Base-by-base conservation (phyloP, 2,888 invertebrate species). In the Cerastis leucographa region DNA sequence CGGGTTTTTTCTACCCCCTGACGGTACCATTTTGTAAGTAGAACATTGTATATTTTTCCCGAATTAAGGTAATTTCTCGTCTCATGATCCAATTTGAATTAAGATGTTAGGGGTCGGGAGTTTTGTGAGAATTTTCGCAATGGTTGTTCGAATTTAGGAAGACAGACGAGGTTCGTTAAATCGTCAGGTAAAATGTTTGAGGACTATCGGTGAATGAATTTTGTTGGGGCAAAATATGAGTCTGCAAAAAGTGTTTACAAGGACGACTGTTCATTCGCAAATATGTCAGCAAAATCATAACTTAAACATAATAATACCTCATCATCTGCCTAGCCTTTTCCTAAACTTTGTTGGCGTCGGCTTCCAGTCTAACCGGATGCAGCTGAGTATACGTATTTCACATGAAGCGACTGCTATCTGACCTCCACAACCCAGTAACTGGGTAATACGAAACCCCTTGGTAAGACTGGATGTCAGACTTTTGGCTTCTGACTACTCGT, bases 21-120 rank as follows among this genome's bases (percentile, higher is more conserved):
- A 76, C 67, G 81, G 78, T 73, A 82, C 81, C 87, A 81, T 87
- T 88, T 81, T 87, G 84, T 84, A 74, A 83, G 81, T 72, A 82
- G 78, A 83, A 86, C 85, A 71, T 86, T 88, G 88, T 88, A 85
- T 85, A 88, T 88, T 88, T 89, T 89, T 84, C 80, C 80, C 82
- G 83, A 89, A 89, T 89, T 88, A 89, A 85, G 86, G 88, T 89
- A 88, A 87, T 89, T 89, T 88, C 85, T 87, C 88, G 86, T 88
- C 84, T 83, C 85, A 85, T 89, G 88, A 89, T 89, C 89, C 89
- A 86, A 87, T 89, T 87, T 89, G 87, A 89, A 88, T 88, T 87
- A 89, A 83, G 88, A 81, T 71, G 77, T 78, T 56, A 59, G 80
- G 84, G 81, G 78, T 65, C 62, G 76, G 77, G 83, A 78, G 85